Conservation (phyloP, 2,888 invertebrate species). For the Tridacna crocea region DNA sequence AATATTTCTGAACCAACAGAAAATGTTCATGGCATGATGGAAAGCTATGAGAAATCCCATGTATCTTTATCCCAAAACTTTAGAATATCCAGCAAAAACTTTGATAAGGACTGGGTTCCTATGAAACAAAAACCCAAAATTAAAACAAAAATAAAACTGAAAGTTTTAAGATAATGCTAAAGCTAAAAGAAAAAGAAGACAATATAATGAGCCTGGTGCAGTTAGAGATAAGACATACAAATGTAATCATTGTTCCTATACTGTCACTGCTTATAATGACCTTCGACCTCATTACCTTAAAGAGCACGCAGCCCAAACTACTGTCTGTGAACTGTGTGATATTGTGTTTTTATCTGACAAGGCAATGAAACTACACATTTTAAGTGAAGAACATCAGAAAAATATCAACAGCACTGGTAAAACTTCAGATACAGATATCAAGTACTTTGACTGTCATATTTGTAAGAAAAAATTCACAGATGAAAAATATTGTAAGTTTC, state of each 20-base stretch:
- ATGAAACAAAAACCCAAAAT: background rate
- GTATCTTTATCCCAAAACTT: background rate
- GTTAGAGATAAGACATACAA: conserved; percentile 63
- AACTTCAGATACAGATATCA: conserved; percentile 24
- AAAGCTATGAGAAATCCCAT: background rate
- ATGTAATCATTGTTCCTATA: conserved; percentile 79
- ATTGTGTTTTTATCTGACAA: conserved; percentile 74
- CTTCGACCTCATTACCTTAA: conserved; percentile 77
- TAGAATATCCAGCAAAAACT: background rate
- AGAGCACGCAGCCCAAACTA: conserved; percentile 72
- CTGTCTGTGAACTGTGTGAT: conserved; percentile 77
- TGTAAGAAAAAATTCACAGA: conserved; percentile 79
- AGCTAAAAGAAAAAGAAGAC: conserved; percentile 23
- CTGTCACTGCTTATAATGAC: conserved; percentile 69
- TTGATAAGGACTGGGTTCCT: conserved; percentile 7
- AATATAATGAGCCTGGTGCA: background rate
- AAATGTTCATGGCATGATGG: background rate
- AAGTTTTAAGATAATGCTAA: background rate
- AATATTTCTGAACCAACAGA: background rate
- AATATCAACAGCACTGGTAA: conserved; percentile 64
- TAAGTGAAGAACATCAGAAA: conserved; percentile 74
- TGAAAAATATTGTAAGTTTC: conserved; percentile 75
- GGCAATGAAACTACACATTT: conserved; percentile 73
- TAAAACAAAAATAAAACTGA: background rate
- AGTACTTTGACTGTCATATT: conserved; percentile 70